Base-by-base conservation (phyloP, 2,797 vertebrate genomes). In the Poeciliopsis infans region DNA sequence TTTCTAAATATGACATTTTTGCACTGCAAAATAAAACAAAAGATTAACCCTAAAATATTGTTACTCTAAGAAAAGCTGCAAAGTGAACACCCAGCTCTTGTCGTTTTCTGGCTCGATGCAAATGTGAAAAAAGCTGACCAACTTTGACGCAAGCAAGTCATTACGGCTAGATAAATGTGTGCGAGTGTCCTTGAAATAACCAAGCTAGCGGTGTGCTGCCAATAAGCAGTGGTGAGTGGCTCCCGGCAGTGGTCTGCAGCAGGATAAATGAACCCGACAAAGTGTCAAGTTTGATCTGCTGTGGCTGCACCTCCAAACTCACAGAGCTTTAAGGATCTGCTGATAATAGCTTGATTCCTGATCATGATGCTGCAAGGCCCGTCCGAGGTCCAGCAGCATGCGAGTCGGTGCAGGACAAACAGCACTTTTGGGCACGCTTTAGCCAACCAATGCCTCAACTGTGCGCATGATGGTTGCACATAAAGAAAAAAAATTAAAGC, bases 241-340 rank as follows among this genome's bases (percentile, higher is more conserved):
- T 76, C 43, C 45, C 33, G 0, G 13, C 36, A 66, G 55, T n/a
- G 69, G 53, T 72, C 69, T 59, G 39, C 39, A 36, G 28, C 31
- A 10, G 74, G 69, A 16, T 53, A 76, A 76, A 76, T 76, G 59
- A 76, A 72, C 74, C 2, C 41, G 23, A 66, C 36, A 72, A 28
- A 13, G 28, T 59, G 77, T 78, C 70, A 72, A 12, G 57, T 77
- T 10, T 73, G 47, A 73, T 66, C 70, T 43, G 25, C 70, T 45
- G 57, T 64, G n/a, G 70, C 47, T 68, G 39, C 25, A 33, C 23
- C 69, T 66, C 20, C 7, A 51, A 45, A 55, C 57, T 77, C 43
- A 73, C 41, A 68, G 33, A 33, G 25, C 64, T 53, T 69, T 28
- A 73, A 46, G 10, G 49, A 73, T 72, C n/a, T 36, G 28, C 45